Percentiles rank a stretch among this genome's conserved stretches.
These are phyloP conservation scores for Proteles cristata DNA, from an alignment of 2,113 vertebrate species.

Conservation along the genomic window DNA sequence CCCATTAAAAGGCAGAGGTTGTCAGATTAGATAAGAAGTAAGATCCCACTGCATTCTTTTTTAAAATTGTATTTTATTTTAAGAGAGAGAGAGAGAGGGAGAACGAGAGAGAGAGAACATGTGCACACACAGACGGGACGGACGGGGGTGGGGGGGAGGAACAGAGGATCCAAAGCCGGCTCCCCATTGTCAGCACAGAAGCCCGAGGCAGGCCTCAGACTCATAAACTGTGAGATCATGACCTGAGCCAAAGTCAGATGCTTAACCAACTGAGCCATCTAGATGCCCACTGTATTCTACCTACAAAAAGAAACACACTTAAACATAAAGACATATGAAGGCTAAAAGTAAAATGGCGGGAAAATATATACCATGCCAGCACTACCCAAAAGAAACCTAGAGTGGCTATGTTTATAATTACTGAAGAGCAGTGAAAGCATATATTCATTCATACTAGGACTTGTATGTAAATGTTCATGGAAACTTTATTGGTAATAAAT, in stretches of 20 bases:
- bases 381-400: neutral
- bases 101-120: no score
- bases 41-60: neutral
- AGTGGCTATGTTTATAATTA: neutral
- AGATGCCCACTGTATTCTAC: neutral
- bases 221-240: no score
- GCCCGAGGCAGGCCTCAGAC: no score
- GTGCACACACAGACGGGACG: no score
- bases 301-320: neutral
- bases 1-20: neutral
- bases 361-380: neutral
- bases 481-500: neutral
- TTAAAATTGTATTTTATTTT: no score
- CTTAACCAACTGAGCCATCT: no score
- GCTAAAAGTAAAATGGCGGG: neutral
- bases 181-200: no score
- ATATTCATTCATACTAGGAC: neutral
- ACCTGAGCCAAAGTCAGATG: no score
- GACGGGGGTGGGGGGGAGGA: no score
- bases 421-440: neutral
- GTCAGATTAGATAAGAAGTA: neutral
- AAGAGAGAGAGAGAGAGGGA: no score
- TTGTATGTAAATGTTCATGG: neutral
- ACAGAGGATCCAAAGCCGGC: no score
- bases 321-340: neutral